Conservation (phyloP, 2,113 vertebrate species). For the Oreochromis aureus region DNA sequence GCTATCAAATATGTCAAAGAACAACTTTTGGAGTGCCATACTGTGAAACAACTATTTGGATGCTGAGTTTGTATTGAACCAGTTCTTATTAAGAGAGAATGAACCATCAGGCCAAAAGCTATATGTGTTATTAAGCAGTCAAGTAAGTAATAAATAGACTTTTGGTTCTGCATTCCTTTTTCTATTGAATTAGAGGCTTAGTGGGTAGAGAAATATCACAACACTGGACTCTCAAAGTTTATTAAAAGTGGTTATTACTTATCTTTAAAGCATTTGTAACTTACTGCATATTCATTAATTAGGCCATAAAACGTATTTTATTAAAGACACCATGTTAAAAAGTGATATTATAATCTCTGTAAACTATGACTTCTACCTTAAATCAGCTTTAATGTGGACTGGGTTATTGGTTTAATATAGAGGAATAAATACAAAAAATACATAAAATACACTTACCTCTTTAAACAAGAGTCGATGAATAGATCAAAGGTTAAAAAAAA, state of each 20-base stretch:
- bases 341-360: neutral
- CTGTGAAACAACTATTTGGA: neutral
- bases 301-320: neutral
- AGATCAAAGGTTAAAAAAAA: neutral
- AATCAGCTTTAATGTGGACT: neutral
- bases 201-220: neutral
- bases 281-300: neutral
- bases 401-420: neutral
- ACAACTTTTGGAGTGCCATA: neutral
- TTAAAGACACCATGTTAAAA: neutral
- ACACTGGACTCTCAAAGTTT: neutral
- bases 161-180: neutral
- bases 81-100: neutral
- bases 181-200: fast-evolving
- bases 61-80: neutral
- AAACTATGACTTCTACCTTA: neutral
- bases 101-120: neutral
- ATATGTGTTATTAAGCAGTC: neutral
- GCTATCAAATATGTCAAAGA: neutral
- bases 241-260: neutral
- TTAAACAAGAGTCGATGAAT: neutral
- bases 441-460: conserved; percentile 30
- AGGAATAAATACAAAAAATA: neutral
- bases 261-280: neutral
- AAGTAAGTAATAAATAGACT: neutral